A percentile compares a stretch with the other conserved stretches of the same genome.
phyloP scores from a whole-genome alignment of 2,113 vertebrate genomes.

The Chloropsis cyanopogon region DNA sequence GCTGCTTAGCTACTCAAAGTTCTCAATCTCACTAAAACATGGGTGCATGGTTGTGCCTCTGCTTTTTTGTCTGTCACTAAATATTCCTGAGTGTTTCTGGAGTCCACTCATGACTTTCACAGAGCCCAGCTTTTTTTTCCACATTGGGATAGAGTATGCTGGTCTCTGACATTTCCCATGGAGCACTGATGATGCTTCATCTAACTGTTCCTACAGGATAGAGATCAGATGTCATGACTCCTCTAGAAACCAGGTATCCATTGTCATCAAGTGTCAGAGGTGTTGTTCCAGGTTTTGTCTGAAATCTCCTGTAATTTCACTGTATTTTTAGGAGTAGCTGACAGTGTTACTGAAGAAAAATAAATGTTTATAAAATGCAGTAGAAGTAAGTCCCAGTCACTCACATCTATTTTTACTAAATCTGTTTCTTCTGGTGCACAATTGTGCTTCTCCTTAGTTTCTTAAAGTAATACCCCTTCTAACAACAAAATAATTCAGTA shows the following conservation, averaged over 20 bases:
- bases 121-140: neutral
- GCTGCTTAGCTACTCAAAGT: neutral
- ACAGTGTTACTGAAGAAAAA: neutral
- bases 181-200: neutral
- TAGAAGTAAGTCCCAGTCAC: neutral
- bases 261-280: neutral
- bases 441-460: neutral
- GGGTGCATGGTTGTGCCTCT: no score
- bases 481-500: neutral
- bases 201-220: constrained; percentile 25
- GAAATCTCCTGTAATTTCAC: neutral
- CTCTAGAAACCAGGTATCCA: neutral
- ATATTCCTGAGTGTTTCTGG: neutral
- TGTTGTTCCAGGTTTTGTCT: neutral
- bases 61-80: no score
- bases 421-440: neutral
- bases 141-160: neutral
- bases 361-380: neutral
- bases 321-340: neutral
- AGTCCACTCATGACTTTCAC: neutral
- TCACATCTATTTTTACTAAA: neutral
- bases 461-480: neutral
- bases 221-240: neutral
- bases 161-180: neutral
- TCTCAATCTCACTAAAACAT: no score